These are phyloP conservation scores for Ephydatia muelleri DNA, from an alignment of 37 sponge, comb jelly and placozoan species.

Conservation along the genomic window DNA sequence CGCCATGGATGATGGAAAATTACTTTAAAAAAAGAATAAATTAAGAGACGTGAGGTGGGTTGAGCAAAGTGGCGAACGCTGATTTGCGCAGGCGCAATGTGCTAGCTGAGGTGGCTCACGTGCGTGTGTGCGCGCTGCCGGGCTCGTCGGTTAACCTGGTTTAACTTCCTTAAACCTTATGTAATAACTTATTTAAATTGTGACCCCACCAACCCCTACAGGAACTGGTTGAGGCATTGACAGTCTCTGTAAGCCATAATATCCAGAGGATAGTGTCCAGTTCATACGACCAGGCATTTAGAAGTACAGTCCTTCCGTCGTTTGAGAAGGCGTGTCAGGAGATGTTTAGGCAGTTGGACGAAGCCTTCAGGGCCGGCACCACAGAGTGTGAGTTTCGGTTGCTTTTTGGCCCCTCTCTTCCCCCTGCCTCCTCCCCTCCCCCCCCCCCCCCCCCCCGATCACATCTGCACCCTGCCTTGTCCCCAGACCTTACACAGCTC, in stretches of 20 bases:
- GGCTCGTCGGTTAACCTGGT: too few species aligned
- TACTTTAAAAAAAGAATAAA: too few species aligned
- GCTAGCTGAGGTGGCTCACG: too few species aligned
- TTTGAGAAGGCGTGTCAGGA: slow-evolving; percentile 74
- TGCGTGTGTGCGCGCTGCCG: too few species aligned
- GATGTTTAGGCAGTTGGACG: slow-evolving; percentile 83
- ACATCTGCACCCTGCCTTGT: not conserved
- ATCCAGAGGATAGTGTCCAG: slow-evolving; percentile 33
- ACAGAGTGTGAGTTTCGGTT: slow-evolving; percentile 61
- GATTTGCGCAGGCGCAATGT: too few species aligned
- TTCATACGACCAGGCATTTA: slow-evolving; percentile 46
- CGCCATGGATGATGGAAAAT: too few species aligned
- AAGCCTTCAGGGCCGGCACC: slow-evolving; percentile 70
- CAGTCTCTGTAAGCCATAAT: slow-evolving; percentile 16
- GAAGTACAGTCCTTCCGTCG: slow-evolving; percentile 31
- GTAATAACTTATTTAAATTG: not conserved
- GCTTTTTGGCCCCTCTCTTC: not conserved
- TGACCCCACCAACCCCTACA: not conserved
- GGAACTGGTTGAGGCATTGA: slow-evolving; percentile 56
- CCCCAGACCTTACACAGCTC: slow-evolving; percentile 52
- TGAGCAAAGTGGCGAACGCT: too few species aligned
- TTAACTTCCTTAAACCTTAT: too few species aligned
- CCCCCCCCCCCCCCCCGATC: not conserved
- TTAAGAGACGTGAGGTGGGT: too few species aligned
- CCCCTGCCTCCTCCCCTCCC: not conserved